phyloP scores from a whole-genome alignment of 2,113 vertebrate genomes.

The Sapayoa aenigma region DNA sequence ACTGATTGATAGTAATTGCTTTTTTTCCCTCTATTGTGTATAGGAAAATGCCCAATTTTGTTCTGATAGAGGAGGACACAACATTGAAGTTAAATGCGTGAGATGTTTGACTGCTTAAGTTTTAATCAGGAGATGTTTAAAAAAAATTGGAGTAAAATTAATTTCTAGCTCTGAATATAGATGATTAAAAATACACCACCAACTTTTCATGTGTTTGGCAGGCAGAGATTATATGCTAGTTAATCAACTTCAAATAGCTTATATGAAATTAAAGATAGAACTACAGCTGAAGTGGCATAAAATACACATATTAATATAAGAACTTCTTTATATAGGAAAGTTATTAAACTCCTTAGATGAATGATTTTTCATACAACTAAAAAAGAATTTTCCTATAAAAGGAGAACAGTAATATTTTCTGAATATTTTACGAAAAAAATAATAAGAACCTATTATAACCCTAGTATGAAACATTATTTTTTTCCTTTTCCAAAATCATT shows the following conservation, averaged over 20 bases:
- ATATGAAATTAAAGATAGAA: conserved; percentile 62
- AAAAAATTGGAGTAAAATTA: conserved; percentile 76
- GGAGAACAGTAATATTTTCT: not conserved
- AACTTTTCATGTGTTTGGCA: conserved; percentile 66
- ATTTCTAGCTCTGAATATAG: conserved; percentile 76
- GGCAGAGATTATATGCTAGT: conserved; percentile 58
- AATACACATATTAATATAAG: conserved; percentile 56
- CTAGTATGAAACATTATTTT: not conserved
- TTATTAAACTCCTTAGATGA: conserved; percentile 48
- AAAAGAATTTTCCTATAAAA: not conserved
- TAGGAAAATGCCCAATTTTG: conserved; percentile 78
- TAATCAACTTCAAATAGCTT: conserved; percentile 66
- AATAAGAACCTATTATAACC: not conserved
- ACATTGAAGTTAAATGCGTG: conserved; percentile 79
- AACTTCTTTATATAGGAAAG: conserved; percentile 32
- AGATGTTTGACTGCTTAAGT: conserved; percentile 79
- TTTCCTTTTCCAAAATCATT: not conserved
- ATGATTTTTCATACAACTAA: conserved; percentile 25
- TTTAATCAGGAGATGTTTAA: conserved; percentile 75
- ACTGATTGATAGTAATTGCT: conserved; percentile 97
- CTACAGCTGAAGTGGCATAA: conserved; percentile 36
- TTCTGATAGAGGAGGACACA: conserved; percentile 80
- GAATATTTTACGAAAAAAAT: not conserved
- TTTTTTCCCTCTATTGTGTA: conserved; percentile 80
- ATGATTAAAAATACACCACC: conserved; percentile 76